These are phyloP conservation scores for Struthio camelus DNA, from an alignment of 2,113 vertebrate genomes.

Conservation along the genomic window DNA sequence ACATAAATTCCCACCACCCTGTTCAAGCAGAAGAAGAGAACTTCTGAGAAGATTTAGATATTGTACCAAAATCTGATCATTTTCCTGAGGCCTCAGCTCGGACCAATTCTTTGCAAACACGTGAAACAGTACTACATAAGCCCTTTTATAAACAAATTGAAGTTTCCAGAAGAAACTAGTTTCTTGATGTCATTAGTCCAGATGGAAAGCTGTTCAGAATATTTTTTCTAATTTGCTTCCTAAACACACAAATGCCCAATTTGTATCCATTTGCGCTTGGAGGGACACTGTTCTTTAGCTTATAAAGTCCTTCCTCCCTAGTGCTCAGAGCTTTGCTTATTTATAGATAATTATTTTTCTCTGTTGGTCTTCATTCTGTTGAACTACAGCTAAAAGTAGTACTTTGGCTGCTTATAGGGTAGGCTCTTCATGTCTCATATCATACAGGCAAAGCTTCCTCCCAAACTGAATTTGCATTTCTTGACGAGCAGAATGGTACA, in stretches of 20 bases:
- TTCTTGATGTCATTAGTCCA: background rate
- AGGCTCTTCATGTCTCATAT: background rate
- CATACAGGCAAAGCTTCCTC: background rate
- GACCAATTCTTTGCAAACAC: background rate
- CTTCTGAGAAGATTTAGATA: background rate
- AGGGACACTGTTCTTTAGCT: background rate
- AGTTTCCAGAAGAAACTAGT: background rate
- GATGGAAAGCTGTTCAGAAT: background rate
- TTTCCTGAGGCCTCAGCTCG: background rate
- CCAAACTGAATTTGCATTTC: background rate
- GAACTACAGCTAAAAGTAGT: background rate
- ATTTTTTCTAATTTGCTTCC: background rate
- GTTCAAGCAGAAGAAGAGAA: background rate
- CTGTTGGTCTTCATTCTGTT: background rate
- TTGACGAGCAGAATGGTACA: background rate
- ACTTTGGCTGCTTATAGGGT: background rate
- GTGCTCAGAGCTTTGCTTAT: background rate
- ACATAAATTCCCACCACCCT: background rate
- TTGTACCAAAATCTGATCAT: background rate
- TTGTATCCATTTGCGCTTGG: background rate
- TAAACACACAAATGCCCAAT: background rate
- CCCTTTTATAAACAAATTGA: fast-evolving
- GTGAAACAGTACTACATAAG: background rate
- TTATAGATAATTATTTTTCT: background rate
- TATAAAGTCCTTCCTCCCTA: background rate